Base-by-base conservation (phyloP, 2,113 vertebrate genomes). In the Camelus bactrianus region DNA sequence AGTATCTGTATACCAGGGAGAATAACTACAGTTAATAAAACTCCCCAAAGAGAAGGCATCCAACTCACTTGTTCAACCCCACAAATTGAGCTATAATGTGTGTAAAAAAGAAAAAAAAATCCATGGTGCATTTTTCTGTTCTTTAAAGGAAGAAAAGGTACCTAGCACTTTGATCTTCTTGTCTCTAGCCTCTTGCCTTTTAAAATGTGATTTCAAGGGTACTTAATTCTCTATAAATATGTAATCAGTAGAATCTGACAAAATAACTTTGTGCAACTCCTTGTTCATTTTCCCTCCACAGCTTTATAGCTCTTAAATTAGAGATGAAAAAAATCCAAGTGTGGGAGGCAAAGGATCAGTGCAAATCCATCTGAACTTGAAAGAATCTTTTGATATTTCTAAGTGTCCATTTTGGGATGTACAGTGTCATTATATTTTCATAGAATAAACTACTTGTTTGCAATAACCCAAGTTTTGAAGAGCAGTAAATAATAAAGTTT, bases 351-450 rank as follows among this genome's bases (percentile, higher is more conserved):
- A 88, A 91, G 67, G 30, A 26, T 83, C 50, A 64, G 24, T 88
- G 77, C 8, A 86, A 85, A 96, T 72, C 35, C 15, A 79, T 64
- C 58, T 86, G 22, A 90, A 69, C 35, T 79, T 83, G 17, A 14
- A 93, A 93, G 52, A 56, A 32, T 67, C 46, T 30, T 77, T 93
- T 84, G 54, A 48, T 69, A 30, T 89, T 79, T 82, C 83, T 58
- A 88, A n/a, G 62, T 93, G 90, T 92, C 26, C 35, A 75, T 92
- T 13, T 90, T 80, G 17, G 28, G 12, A 24, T 87, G 65, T 52
- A 26, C 15, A 60, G 28, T 94, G n/a, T 52, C 22, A 73, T 89
- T 92, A 92, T 79, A n/a, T 77, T 96, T 82, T 89, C n/a, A 89
- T 62, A 91, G 46, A 72, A 20, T 79, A 97, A 94, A 20, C 58